These are phyloP conservation scores for Drosophila prostipennis DNA, from an alignment of 2,888 invertebrate genomes.

Conservation along the genomic window DNA sequence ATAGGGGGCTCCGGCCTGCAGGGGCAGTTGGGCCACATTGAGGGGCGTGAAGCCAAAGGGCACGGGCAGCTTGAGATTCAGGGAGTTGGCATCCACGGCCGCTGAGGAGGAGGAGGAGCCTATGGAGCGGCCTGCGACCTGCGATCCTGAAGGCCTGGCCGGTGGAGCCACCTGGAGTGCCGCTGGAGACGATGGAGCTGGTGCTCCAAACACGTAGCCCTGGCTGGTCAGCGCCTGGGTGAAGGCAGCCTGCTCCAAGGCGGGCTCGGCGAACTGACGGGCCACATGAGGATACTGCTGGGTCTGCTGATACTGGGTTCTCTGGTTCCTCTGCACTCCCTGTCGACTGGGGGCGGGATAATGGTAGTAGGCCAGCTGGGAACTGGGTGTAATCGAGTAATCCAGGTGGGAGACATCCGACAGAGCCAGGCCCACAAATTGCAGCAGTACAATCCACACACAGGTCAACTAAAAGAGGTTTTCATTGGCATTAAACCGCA, in stretches of 20 bases:
- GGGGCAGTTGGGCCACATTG: slow-evolving; percentile 75
- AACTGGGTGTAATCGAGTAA: slow-evolving; percentile 54
- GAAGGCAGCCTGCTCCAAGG: slow-evolving; percentile 79
- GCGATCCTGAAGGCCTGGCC: slow-evolving; percentile 17
- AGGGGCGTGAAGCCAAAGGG: slow-evolving; percentile 77
- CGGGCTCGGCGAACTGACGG: slow-evolving; percentile 69
- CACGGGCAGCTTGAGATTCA: slow-evolving; percentile 78
- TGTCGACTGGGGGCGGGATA: slow-evolving; percentile 70
- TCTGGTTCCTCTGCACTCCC: slow-evolving; percentile 16
- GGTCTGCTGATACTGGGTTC: slow-evolving; percentile 23
- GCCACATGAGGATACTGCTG: slow-evolving; percentile 53
- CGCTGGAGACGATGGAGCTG: slow-evolving; percentile 4
- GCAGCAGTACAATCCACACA: slow-evolving; percentile 32
- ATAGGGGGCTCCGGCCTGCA: slow-evolving; percentile 80
- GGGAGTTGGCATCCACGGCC: slow-evolving; percentile 61
- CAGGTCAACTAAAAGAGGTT: slow-evolving; percentile 15
- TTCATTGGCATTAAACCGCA: neutral
- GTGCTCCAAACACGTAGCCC: slow-evolving; percentile 71
- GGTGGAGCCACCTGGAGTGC: slow-evolving; percentile 17
- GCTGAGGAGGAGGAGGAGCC: neutral
- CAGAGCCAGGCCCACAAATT: slow-evolving; percentile 25
- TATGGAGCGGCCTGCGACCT: slow-evolving; percentile 48
- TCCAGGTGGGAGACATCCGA: slow-evolving; percentile 68
- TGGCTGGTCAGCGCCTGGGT: slow-evolving; percentile 75
- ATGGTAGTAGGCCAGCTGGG: slow-evolving; percentile 68